Base-by-base conservation (phyloP, 2,113 vertebrate species). In the Trinectes maculatus region DNA sequence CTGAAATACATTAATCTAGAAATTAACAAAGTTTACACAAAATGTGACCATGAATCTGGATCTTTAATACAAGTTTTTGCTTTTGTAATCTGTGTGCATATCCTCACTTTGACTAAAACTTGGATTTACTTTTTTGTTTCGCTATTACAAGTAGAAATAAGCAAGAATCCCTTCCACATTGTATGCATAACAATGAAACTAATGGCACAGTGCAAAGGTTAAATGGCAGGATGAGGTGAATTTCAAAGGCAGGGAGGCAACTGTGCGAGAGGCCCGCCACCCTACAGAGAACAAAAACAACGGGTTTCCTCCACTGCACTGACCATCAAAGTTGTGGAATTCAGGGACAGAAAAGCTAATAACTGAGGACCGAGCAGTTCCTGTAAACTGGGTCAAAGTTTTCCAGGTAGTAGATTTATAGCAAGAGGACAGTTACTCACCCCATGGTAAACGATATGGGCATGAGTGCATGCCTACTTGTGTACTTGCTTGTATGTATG, bases 281-380 rank as follows among this genome's bases (percentile, higher is more conserved):
- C 87, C 85, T 73, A 74, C 76, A 48, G 86, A 82, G 80, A 90
- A 74, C 56, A 79, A 92, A 91, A 92, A 93, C 84, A 92, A 82
- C 44, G n/a, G 6, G 48, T 62, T 89, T 91, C 87, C 89, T 88
- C 72, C 72, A 76, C 80, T 84, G 65, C n/a, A 53, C 51, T 82
- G 68, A 84, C 85, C 84, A 91, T 91, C 88, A 90, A 87, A 90
- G 87, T 63, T 18, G 5, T 74, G 71, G 86, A 87, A 86, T 85
- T 83, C 77, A 65, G 76, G 66, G 67, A 28, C 59, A 65, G 77
- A 69, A 78, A 82, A 84, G 68, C 75, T 86, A 77, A 79, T 71
- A 87, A 58, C 79, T 66, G 61, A 76, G 72, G 77, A 82, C 74
- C 44, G 62, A 82, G 64, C 77, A 51, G 66, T 80, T 87, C 84